Evolutionary conservation across 2,797 vertebrate genomes (phyloP), one percentile per base, ranked within the genome.

Genomic region (Peromyscus attwateri): DNA sequence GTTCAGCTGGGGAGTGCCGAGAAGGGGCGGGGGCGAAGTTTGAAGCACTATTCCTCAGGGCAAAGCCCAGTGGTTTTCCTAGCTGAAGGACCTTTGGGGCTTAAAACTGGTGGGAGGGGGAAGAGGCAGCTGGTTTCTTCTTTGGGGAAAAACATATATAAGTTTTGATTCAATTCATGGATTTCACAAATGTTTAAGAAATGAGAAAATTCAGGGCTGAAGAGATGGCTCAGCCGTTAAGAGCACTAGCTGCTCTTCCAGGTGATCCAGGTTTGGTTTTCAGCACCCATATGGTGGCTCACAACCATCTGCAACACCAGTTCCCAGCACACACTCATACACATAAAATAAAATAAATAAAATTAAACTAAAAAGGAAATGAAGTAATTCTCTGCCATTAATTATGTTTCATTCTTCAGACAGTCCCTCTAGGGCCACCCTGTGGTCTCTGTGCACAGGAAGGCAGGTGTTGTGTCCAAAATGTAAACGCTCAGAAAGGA

Each of bases 121-220:
- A 40, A 71, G 0, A 83, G 43, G 31, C 0, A 3, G 27, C 25
- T 46, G 17, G 49, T 34, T 68, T 83, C 76, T 49, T 87, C 17
- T 64, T 75, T 23, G 4, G 34, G 17, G 66, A 31, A 55, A 71
- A 55, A 70, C 85, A 66, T 68, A 11, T 23, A 0, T 0, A 6
- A 10, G 49, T 60, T 93, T 73, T 88, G 37, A 95, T 21, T 55
- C 52, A 40, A 16, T 76, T 23, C 4, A 25, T 6, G 34, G 49
- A 66, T 88, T 84, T 93, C 73, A 57, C 37, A 10, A 93, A 40
- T 82, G 11, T 88, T 85, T 43, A 80, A 55, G 83, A 43, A 88
- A 57, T 52, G 37, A 52, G 75, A 57, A 62, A 73, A 64, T 29
- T 43, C 25, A 9, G 23, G n/a, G 57, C 9, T 62, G 14, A 25